phyloP scores from a whole-genome alignment of 2,797 vertebrate species.

The Anableps anableps region DNA sequence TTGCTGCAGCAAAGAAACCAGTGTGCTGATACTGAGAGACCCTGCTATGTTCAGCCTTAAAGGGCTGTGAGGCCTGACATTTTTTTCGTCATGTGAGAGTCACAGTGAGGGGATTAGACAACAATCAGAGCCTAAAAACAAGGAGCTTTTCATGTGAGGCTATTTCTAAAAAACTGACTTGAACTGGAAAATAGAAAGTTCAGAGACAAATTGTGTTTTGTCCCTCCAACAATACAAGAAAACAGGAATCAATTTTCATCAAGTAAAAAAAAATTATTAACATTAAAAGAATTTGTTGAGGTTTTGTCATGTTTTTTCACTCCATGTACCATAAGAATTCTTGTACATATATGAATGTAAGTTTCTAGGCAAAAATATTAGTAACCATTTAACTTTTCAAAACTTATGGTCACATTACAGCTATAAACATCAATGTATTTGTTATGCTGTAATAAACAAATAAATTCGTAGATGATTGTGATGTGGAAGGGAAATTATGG shows the following conservation, averaged over 20 bases:
- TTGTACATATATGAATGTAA: neutral
- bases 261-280: neutral
- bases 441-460: too few relatives aligned
- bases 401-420: too few relatives aligned
- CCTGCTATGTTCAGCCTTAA: constrained; percentile 45
- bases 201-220: neutral
- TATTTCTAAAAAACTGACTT: neutral
- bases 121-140: constrained; percentile 37
- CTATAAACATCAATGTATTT: too few relatives aligned
- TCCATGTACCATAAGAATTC: neutral
- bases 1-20: constrained; percentile 44
- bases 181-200: neutral
- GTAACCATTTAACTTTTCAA: too few relatives aligned
- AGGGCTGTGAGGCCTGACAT: constrained; percentile 50
- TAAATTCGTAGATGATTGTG: too few relatives aligned
- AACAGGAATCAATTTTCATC: too few relatives aligned
- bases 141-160: constrained; percentile 19
- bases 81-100: constrained; percentile 82
- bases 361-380: neutral
- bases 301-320: neutral
- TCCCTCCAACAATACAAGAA: neutral
- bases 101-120: constrained; percentile 74
- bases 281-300: neutral
- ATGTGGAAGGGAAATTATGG: too few relatives aligned
- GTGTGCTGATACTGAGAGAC: constrained; percentile 57